phyloP scores from a whole-genome alignment of 2,888 invertebrate species.

The Ashinkailepas kermadecensis region DNA sequence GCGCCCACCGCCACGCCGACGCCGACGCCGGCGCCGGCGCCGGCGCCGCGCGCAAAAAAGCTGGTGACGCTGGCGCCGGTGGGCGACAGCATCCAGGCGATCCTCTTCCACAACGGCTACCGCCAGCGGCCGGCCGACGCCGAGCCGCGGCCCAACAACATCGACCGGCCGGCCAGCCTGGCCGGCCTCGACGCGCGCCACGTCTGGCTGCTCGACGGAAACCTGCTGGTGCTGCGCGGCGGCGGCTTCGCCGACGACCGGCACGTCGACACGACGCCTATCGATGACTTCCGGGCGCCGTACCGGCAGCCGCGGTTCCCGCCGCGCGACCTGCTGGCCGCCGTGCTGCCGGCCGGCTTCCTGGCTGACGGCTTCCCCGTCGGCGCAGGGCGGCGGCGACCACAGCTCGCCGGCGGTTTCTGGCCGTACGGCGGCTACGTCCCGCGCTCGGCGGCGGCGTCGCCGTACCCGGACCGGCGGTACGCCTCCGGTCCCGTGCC shows the following conservation, averaged over 20 bases:
- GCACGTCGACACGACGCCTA: conserved; percentile 37
- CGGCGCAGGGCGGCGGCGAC: background rate
- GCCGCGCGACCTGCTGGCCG: conserved; percentile 43
- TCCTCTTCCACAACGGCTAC: conserved; percentile 18
- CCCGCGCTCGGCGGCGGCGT: background rate
- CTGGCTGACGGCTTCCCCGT: background rate
- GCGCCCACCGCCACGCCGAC: background rate
- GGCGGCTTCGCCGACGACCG: conserved; percentile 26
- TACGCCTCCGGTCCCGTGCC: too few species aligned
- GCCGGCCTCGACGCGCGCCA: conserved; percentile 33
- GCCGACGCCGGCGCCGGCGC: background rate
- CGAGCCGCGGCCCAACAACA: background rate
- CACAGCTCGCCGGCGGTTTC: background rate
- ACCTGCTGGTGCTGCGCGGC: conserved; percentile 33
- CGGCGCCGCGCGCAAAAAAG: background rate
- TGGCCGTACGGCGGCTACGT: background rate
- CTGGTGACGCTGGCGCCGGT: conserved; percentile 19
- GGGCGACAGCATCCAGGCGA: conserved; percentile 19
- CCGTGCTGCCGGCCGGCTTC: background rate
- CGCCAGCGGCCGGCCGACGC: background rate
- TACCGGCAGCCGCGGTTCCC: conserved; percentile 29
- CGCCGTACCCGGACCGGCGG: too few species aligned
- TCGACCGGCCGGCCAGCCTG: conserved; percentile 40
- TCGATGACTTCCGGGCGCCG: conserved; percentile 31
- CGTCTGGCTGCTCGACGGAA: conserved; percentile 33